Evolutionary conservation across 2,797 vertebrate species (phyloP).

Genomic region (Pangasius macronema): DNA sequence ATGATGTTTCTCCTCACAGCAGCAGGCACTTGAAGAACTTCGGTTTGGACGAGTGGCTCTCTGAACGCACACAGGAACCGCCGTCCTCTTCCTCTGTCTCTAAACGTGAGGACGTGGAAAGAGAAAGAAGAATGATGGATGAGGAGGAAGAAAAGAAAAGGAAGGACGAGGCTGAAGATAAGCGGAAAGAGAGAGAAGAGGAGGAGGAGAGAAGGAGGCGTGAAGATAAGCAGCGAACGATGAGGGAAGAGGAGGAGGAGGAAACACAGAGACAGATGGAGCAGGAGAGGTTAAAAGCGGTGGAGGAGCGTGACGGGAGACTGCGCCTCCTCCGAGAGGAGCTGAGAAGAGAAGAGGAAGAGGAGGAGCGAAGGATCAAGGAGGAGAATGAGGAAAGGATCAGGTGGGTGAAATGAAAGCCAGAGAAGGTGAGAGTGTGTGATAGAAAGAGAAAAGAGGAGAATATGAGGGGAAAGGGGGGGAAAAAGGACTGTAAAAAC

Average conservation of each 20-base stretch:
- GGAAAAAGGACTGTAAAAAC: neutral
- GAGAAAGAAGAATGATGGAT: constrained; percentile 54
- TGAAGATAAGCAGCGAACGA: neutral
- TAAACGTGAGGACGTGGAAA: constrained; percentile 52
- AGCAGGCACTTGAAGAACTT: constrained; percentile 43
- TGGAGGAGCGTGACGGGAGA: constrained; percentile 55
- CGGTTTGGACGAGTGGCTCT: constrained; percentile 21
- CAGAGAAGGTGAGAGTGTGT: neutral
- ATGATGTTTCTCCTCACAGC: neutral
- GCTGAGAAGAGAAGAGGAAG: constrained; percentile 67
- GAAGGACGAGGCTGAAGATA: constrained; percentile 62
- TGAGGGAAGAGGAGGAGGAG: neutral
- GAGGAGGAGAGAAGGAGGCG: neutral
- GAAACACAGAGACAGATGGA: constrained; percentile 41
- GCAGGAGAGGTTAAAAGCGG: constrained; percentile 48
- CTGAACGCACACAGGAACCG: constrained; percentile 41
- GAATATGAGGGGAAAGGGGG: neutral
- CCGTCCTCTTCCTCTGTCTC: constrained; percentile 56
- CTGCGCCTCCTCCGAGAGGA: constrained; percentile 65
- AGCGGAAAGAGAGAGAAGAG: neutral
- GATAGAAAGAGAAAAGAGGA: neutral
- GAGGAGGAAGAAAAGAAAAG: constrained; percentile 61
- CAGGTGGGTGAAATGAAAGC: constrained; percentile 67
- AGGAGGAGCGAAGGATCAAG: constrained; percentile 64
- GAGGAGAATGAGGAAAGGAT: constrained; percentile 75